Evolutionary conservation across 2,888 invertebrate genomes (phyloP).

Genomic region (Elgonia sp.): DNA sequence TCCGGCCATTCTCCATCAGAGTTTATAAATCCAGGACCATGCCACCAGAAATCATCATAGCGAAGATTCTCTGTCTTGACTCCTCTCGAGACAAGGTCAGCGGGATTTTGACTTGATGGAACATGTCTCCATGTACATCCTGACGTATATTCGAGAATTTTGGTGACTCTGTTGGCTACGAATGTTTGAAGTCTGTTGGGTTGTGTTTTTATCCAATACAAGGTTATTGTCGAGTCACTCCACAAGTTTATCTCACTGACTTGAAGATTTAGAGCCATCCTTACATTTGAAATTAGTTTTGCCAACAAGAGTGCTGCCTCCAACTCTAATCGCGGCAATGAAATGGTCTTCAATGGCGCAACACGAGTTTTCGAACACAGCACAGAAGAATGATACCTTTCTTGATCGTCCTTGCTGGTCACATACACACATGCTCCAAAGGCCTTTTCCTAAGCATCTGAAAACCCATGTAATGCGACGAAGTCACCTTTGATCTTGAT

Average conservation of each 20-base stretch:
- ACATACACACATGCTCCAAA: not conserved
- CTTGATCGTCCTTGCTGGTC: not conserved
- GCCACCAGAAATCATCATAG: not conserved
- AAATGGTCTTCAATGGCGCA: not conserved
- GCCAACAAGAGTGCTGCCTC: not conserved
- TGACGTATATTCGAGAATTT: not conserved
- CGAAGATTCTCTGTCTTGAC: not conserved
- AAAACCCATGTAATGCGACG: not conserved
- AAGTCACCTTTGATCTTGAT: not conserved
- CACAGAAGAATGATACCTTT: not conserved
- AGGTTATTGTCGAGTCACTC: conserved; percentile 19
- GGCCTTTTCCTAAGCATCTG: not conserved
- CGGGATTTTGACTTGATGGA: not conserved
- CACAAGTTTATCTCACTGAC: not conserved
- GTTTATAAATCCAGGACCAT: not conserved
- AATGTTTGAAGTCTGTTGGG: conserved; percentile 33
- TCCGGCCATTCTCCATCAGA: too few species aligned
- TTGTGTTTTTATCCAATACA: conserved; percentile 48
- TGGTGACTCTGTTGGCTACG: not conserved
- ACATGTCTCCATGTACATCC: not conserved
- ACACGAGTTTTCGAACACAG: not conserved
- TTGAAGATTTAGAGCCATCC: not conserved
- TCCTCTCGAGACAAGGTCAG: not conserved
- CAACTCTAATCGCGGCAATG: not conserved
- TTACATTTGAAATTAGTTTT: not conserved